Evolutionary conservation across 2,113 vertebrate species (phyloP).

Genomic region (Hirundichthys speculiger): DNA sequence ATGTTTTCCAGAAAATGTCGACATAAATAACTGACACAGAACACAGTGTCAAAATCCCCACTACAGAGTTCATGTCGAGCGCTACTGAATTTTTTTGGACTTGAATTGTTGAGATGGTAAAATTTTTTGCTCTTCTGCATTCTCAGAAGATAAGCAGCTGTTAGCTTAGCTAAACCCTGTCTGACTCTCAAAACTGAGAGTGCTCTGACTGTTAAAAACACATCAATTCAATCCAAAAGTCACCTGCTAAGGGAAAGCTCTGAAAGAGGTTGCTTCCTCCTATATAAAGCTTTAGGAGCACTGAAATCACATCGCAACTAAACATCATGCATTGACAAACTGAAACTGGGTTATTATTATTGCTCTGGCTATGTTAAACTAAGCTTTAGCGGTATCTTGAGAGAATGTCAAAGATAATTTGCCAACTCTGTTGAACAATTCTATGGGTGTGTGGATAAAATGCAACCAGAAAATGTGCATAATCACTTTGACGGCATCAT

Average conservation of each 20-base stretch:
- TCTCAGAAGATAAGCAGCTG: no score
- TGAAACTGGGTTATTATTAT: conserved; percentile 29
- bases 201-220: background rate
- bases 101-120: no score
- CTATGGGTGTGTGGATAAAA: conserved; percentile 24
- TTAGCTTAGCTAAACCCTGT: no score
- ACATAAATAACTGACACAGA: no score
- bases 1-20: no score
- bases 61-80: no score
- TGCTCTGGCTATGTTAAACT: background rate
- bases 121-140: no score
- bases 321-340: background rate
- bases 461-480: conserved; percentile 1
- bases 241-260: background rate
- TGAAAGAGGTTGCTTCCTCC: no score
- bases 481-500: background rate
- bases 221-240: background rate
- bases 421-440: conserved; percentile 10
- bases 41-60: no score
- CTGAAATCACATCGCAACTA: background rate
- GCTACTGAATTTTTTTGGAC: no score
- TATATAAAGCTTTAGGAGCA: background rate
- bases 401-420: conserved; percentile 20
- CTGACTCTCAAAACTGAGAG: background rate
- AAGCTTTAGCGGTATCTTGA: conserved; percentile 10